phyloP scores from a whole-genome alignment of 2,797 vertebrate genomes.

The Hydrolagus colliei region DNA sequence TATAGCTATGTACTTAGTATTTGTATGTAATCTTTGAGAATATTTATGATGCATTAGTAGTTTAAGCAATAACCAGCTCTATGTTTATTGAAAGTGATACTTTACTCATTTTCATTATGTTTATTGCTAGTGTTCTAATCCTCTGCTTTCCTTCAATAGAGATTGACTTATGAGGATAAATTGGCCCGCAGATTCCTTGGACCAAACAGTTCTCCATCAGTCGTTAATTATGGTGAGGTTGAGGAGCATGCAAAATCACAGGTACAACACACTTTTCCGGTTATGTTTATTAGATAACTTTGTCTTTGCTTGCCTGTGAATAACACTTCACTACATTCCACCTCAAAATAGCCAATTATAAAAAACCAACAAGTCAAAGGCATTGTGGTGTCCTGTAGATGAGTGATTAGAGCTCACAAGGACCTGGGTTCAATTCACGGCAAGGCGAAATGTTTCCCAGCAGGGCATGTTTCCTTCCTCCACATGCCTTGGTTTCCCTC shows the following conservation, averaged over 20 bases:
- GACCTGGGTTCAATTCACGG: too few relatives aligned
- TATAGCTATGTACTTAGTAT: background rate
- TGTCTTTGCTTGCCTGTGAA: background rate
- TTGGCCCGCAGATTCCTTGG: slow-evolving; percentile 58
- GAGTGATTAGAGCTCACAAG: too few relatives aligned
- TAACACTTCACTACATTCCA: background rate
- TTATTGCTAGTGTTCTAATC: slow-evolving; percentile 47
- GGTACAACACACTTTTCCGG: slow-evolving; percentile 36
- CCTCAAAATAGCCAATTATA: background rate
- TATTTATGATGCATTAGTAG: background rate
- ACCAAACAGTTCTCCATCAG: slow-evolving; percentile 62
- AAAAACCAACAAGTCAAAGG: background rate
- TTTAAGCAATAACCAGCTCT: background rate
- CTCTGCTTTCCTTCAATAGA: slow-evolving; percentile 62
- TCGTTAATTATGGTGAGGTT: slow-evolving; percentile 72
- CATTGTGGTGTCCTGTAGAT: too few relatives aligned
- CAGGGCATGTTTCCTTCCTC: too few relatives aligned
- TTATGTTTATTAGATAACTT: background rate
- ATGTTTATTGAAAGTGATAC: background rate
- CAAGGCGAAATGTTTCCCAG: too few relatives aligned
- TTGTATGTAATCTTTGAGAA: background rate
- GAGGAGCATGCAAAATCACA: slow-evolving; percentile 45
- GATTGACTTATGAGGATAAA: slow-evolving; percentile 59
- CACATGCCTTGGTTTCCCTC: too few relatives aligned
- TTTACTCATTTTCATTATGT: background rate